These are phyloP conservation scores for Andrena haemorrhoa DNA, from an alignment of 2,888 invertebrate genomes.

Conservation along the genomic window DNA sequence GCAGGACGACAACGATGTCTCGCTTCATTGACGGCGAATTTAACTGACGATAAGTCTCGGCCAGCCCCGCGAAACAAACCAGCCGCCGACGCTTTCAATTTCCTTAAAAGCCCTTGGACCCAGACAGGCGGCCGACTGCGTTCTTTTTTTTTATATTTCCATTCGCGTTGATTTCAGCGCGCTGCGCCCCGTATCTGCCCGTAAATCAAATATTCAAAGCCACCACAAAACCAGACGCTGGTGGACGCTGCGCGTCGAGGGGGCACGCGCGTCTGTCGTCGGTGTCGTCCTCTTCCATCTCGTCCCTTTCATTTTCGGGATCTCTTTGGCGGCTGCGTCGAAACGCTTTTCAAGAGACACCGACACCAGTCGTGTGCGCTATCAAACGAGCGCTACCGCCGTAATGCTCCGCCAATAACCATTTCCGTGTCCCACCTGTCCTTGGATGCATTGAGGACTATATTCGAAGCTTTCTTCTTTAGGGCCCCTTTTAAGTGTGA, in stretches of 20 bases:
- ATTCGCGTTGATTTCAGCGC: constrained; percentile 5
- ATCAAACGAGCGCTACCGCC: constrained; percentile 26
- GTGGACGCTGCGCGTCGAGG: background rate
- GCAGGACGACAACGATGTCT: constrained; percentile 60
- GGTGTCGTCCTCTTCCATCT: constrained; percentile 34
- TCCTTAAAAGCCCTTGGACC: constrained; percentile 63
- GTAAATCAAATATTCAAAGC: constrained; percentile 61
- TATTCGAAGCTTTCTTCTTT: background rate
- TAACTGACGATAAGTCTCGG: constrained; percentile 58
- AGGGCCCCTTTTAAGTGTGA: background rate
- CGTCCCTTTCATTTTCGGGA: constrained; percentile 48
- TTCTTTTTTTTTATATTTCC: constrained; percentile 28
- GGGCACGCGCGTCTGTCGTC: constrained; percentile 11
- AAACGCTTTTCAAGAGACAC: constrained; percentile 36
- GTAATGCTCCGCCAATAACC: constrained; percentile 4
- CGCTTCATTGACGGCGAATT: constrained; percentile 70
- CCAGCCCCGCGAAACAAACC: constrained; percentile 41
- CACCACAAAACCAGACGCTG: constrained; percentile 34
- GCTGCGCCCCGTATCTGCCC: constrained; percentile 36
- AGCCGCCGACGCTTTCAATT: constrained; percentile 61
- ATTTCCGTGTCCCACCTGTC: background rate
- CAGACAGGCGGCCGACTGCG: constrained; percentile 9
- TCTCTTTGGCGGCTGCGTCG: constrained; percentile 49
- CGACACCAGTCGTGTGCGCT: constrained; percentile 22
- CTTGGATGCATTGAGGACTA: background rate